Percentiles rank a stretch among this genome's conserved stretches.
These are phyloP conservation scores for Toxotes chatareus DNA, from an alignment of 2,113 vertebrate species.

Conservation along the genomic window DNA sequence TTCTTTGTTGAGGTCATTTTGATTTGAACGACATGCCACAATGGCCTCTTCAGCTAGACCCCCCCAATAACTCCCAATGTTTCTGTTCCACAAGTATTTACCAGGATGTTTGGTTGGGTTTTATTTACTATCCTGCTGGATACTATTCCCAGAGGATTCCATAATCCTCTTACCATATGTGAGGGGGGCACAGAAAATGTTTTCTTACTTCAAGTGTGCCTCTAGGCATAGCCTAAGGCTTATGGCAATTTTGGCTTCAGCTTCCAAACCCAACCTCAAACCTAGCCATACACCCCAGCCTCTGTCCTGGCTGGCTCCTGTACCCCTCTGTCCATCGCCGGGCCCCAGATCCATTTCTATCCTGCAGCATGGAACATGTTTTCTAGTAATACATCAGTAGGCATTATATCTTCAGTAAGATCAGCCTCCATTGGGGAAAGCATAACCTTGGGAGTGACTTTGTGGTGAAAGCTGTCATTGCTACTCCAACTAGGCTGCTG, in stretches of 20 bases:
- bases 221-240: slow-evolving; percentile 72
- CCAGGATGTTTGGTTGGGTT: slow-evolving; percentile 55
- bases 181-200: slow-evolving; percentile 52
- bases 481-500: slow-evolving; percentile 55
- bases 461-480: slow-evolving; percentile 67
- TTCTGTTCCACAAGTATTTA: slow-evolving; percentile 54
- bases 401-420: slow-evolving; percentile 72
- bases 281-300: slow-evolving; percentile 45
- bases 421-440: slow-evolving; percentile 69
- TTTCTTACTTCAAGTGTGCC: slow-evolving; percentile 66
- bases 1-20: slow-evolving; percentile 29
- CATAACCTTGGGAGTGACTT: slow-evolving; percentile 82
- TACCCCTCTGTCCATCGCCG: slow-evolving; percentile 34
- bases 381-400: slow-evolving; percentile 76
- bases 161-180: slow-evolving; percentile 74
- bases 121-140: slow-evolving; percentile 66
- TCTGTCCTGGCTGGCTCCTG: slow-evolving; percentile 36
- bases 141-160: slow-evolving; percentile 52
- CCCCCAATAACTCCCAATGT: slow-evolving; percentile 11
- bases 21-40: slow-evolving; percentile 32
- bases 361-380: slow-evolving; percentile 76
- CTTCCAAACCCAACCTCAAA: slow-evolving; percentile 48
- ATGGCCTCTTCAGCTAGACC: neutral
- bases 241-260: slow-evolving; percentile 65
- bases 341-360: slow-evolving; percentile 72